Evolutionary conservation across 2,888 invertebrate species (phyloP).

Genomic region (Neoaliturus tenellus): DNA sequence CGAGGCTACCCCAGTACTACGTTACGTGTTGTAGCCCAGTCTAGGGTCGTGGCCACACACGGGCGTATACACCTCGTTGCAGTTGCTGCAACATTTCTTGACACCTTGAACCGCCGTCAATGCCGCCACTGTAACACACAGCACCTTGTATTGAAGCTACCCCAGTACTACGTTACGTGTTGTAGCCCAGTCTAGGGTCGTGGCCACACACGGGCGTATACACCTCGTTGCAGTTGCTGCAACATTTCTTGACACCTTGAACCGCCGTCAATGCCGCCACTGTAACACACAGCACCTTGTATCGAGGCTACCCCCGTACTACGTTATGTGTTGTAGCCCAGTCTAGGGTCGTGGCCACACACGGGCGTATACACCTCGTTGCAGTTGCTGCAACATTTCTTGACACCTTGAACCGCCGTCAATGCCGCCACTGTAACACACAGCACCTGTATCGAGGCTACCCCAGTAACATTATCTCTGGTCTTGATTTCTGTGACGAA

Average conservation of each 20-base stretch:
- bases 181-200: neutral
- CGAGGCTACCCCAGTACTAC: neutral
- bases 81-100: conserved; percentile 19
- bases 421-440: neutral
- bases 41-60: conserved; percentile 13
- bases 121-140: neutral
- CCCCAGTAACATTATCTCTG: too few species aligned
- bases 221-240: conserved; percentile 8
- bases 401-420: neutral
- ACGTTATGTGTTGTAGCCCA: neutral
- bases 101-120: neutral
- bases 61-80: conserved; percentile 7
- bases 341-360: conserved; percentile 10
- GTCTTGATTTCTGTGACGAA: too few species aligned
- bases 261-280: neutral
- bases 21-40: neutral
- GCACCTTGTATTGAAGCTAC: neutral
- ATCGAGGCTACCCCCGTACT: neutral
- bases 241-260: neutral
- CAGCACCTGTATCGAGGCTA: too few species aligned
- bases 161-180: neutral
- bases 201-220: conserved; percentile 28
- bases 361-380: conserved; percentile 5
- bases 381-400: conserved; percentile 21
- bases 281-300: neutral